phyloP scores from a whole-genome alignment of 2,113 vertebrate genomes.

The Lepisosteus oculatus region DNA sequence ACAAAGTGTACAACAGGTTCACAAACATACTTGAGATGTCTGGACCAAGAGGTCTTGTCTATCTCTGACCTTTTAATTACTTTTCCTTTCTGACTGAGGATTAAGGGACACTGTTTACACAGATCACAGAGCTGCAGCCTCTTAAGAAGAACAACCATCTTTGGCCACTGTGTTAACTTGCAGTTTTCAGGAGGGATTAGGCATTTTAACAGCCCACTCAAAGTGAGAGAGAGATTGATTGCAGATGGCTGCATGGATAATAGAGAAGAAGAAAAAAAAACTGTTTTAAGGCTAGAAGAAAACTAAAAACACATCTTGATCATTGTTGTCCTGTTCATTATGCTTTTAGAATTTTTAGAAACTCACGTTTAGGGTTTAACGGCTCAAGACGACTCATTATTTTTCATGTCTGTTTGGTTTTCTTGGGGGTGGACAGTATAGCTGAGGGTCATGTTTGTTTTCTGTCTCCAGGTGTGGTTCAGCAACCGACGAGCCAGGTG shows the following conservation, averaged over 20 bases:
- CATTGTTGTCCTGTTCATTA: too few species aligned
- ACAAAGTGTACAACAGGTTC: slow-evolving; percentile 35
- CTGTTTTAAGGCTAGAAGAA: background rate
- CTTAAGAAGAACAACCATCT: slow-evolving; percentile 61
- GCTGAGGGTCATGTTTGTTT: background rate
- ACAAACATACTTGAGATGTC: slow-evolving; percentile 47
- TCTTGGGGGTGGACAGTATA: too few species aligned
- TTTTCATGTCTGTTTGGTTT: too few species aligned
- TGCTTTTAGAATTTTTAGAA: too few species aligned
- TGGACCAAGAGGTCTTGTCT: slow-evolving; percentile 40
- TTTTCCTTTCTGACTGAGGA: slow-evolving; percentile 49
- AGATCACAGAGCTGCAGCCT: slow-evolving; percentile 59
- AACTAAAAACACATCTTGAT: too few species aligned
- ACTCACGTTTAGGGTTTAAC: too few species aligned
- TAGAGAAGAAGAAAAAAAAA: background rate
- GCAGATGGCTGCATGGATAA: slow-evolving; percentile 32
- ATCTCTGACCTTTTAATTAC: slow-evolving; percentile 58
- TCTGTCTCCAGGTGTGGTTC: slow-evolving; percentile 85
- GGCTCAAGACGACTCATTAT: too few species aligned
- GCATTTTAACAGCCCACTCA: slow-evolving; percentile 18
- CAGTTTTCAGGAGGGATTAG: slow-evolving; percentile 46
- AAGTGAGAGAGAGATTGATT: slow-evolving; percentile 35
- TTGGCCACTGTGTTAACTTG: slow-evolving; percentile 34
- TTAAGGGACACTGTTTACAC: slow-evolving; percentile 60
- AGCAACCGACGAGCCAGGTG: slow-evolving; percentile 93